A percentile compares a stretch with the other conserved stretches of the same genome.
phyloP scores from a whole-genome alignment of 2,797 vertebrate genomes.

The Ptychobarbus kaznakovi region DNA sequence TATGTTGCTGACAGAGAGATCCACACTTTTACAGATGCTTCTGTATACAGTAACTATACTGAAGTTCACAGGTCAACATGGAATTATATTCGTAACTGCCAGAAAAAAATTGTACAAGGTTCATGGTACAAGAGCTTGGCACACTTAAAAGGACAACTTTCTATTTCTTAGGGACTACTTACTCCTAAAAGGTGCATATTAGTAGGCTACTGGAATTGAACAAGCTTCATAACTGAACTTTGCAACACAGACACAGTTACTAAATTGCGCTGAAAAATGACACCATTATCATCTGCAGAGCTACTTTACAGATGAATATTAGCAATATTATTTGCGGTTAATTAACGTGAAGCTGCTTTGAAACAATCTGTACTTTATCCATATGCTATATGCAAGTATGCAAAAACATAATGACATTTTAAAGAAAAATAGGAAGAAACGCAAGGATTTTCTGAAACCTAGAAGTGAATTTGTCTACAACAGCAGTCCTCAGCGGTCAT shows the following conservation, averaged over 20 bases:
- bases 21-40: neutral
- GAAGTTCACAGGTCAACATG: neutral
- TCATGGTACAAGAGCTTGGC: neutral
- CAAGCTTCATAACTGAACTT: neutral
- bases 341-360: neutral
- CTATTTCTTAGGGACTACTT: neutral
- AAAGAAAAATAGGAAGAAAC: neutral
- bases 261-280: neutral
- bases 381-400: neutral
- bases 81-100: neutral
- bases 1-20: constrained; percentile 21
- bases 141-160: neutral
- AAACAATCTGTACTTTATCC: neutral
- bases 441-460: neutral
- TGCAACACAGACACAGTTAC: neutral
- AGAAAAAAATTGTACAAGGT: neutral
- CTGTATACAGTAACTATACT: neutral
- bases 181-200: neutral
- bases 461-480: neutral
- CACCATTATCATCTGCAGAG: neutral
- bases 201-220: neutral
- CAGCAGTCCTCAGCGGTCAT: neutral
- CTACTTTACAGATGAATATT: neutral
- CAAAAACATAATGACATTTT: neutral
- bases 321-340: neutral